Evolutionary conservation across 1,140 invertebrate genomes (phyloP), one percentile per base, ranked within the genome.

Genomic region (Homalodisca vitripennis): DNA sequence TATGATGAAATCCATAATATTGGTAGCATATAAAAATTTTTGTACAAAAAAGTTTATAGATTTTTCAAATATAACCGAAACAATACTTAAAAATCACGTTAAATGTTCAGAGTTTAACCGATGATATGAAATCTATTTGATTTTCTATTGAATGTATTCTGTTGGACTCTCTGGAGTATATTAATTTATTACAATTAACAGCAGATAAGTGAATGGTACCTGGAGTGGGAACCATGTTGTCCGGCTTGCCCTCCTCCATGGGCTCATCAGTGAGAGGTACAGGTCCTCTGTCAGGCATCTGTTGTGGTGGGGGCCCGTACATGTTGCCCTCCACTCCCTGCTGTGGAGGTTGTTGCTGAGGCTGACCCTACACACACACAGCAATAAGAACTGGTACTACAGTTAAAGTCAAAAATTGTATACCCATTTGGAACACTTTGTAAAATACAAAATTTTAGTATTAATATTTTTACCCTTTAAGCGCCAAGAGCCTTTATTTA

Each of bases 261-360:
- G 55, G 55, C 29, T 34, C 62, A 64, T 30, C 34, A 14, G 27
- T 34, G 13, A 26, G 3, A n/a, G 55, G 55, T 30, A 24, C 12
- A 26, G 55, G 55, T 2, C 60, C 60, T 3, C 60, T 20, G 12
- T 66, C 34, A 3, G 63, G 63, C 17, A 47, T 20, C 32, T 26
- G n/a, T 13, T 20, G 34, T 12, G 32, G 63, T 17, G 32, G 63
- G 2, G 41, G 34, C 13, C 41, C 41, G 22, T 66, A 66, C 63
- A 66, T 66, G 22, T 66, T 66, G 32, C 27, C 27, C 26, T 66
- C 63, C 3, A 66, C 63, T 6, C 14, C 63, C 41, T 66, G 22
- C 22, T 14, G 29, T 22, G 20, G 10, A 53, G 48, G 20, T 22
- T 20, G 48, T 53, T 41, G 20, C 12, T 53, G 48, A 6, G 48